phyloP scores from a whole-genome alignment of 1,140 invertebrate species.

The Aphaenogaster rudis region DNA sequence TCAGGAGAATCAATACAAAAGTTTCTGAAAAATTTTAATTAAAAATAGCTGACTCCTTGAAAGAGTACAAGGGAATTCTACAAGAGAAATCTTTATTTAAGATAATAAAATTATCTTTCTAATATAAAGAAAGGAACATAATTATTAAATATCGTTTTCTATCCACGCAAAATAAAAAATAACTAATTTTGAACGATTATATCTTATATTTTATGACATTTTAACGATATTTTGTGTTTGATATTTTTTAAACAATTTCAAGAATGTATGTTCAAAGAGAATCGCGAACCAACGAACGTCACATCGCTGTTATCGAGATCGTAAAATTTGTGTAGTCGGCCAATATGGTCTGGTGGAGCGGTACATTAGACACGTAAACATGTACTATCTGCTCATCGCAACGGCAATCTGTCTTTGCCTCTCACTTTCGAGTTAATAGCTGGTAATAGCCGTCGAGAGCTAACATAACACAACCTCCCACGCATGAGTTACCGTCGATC shows the following conservation, averaged over 20 bases:
- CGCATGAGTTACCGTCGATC: slow-evolving; percentile 61
- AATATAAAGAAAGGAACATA: background rate
- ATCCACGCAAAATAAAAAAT: background rate
- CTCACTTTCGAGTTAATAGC: slow-evolving; percentile 73
- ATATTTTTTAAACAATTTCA: background rate
- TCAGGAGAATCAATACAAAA: background rate
- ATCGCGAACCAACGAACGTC: background rate
- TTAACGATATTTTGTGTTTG: background rate
- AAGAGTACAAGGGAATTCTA: background rate
- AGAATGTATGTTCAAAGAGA: background rate
- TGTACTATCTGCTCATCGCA: slow-evolving; percentile 73
- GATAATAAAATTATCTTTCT: background rate
- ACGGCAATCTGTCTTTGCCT: slow-evolving; percentile 76
- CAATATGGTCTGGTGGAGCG: slow-evolving; percentile 71
- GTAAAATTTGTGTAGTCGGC: slow-evolving; percentile 67
- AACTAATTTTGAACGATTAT: background rate
- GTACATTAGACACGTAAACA: slow-evolving; percentile 82
- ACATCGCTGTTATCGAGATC: slow-evolving; percentile 50
- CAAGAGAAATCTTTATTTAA: background rate
- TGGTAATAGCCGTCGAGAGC: slow-evolving; percentile 77
- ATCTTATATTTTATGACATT: background rate
- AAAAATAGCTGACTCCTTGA: background rate
- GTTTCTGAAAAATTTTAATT: background rate
- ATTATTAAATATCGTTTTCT: background rate
- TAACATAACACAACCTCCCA: slow-evolving; percentile 69